Percentiles rank a stretch among this genome's conserved stretches.
These are phyloP conservation scores for Venturia canescens DNA, from an alignment of 1,140 invertebrate genomes.

Conservation along the genomic window DNA sequence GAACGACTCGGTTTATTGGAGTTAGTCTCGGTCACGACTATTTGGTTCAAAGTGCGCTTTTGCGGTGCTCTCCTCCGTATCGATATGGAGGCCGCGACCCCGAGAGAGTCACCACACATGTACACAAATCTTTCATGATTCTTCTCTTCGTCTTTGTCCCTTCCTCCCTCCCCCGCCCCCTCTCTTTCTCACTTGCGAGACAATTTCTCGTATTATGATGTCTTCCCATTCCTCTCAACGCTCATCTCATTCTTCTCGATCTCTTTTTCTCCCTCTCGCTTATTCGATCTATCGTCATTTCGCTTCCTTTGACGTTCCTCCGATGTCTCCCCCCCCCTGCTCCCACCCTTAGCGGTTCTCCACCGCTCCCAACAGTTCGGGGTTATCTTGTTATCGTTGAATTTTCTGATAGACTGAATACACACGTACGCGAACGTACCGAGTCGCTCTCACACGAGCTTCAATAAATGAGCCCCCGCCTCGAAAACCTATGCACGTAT, in stretches of 20 bases:
- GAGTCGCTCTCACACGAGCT: neutral
- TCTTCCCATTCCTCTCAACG: neutral
- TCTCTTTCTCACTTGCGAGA: slow-evolving; percentile 36
- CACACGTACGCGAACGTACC: neutral
- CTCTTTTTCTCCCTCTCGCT: neutral
- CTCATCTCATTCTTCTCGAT: slow-evolving; percentile 16
- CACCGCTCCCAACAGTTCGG: slow-evolving; percentile 17
- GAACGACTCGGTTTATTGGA: slow-evolving; percentile 69
- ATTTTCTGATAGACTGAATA: slow-evolving; percentile 33
- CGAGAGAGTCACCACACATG: slow-evolving; percentile 41
- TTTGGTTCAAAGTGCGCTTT: slow-evolving; percentile 75
- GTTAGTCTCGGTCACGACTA: slow-evolving; percentile 62
- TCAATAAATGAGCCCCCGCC: neutral
- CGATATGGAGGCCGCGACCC: slow-evolving; percentile 70
- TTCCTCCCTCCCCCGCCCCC: slow-evolving; percentile 27
- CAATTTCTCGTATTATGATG: slow-evolving; percentile 21
- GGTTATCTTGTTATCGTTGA: slow-evolving; percentile 45
- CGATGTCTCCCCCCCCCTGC: slow-evolving; percentile 5
- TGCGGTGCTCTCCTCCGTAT: slow-evolving; percentile 57
- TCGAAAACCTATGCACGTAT: neutral
- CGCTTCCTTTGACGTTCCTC: slow-evolving; percentile 23
- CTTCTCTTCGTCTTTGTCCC: neutral
- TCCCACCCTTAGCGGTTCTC: neutral
- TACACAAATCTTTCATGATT: slow-evolving; percentile 21
- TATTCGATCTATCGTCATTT: slow-evolving; percentile 14